Evolutionary conservation across 1,140 invertebrate genomes (phyloP).

Genomic region (Vanessa tameamea): DNA sequence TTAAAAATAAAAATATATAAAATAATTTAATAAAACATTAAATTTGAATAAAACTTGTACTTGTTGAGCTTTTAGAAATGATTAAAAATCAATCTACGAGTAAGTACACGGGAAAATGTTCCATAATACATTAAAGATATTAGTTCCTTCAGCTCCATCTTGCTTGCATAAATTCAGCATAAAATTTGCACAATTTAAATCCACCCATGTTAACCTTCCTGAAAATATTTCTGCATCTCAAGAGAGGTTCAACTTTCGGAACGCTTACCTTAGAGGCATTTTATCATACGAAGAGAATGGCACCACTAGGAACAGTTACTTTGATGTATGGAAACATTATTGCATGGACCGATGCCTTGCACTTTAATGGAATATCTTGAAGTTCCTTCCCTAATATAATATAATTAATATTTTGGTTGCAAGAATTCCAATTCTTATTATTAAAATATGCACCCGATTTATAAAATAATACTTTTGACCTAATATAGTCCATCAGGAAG

Average conservation of each 20-base stretch:
- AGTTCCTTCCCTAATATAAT: neutral
- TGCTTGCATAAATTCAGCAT: neutral
- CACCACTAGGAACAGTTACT: slow-evolving; percentile 24
- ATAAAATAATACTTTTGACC: too few relatives aligned
- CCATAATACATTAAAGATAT: too few relatives aligned
- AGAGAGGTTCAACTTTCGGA: slow-evolving; percentile 15
- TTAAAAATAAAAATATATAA: too few relatives aligned
- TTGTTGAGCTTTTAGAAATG: too few relatives aligned
- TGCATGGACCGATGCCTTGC: slow-evolving; percentile 17
- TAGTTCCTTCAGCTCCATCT: neutral
- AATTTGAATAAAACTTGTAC: too few relatives aligned
- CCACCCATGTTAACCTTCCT: slow-evolving; percentile 1
- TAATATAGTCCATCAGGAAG: too few relatives aligned
- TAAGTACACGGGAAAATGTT: too few relatives aligned
- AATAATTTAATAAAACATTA: too few relatives aligned
- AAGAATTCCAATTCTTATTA: too few relatives aligned
- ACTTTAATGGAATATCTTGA: slow-evolving; percentile 1
- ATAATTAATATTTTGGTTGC: neutral
- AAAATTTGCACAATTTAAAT: slow-evolving; percentile 26
- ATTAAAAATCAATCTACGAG: too few relatives aligned
- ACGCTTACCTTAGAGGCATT: slow-evolving; percentile 25
- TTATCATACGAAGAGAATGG: slow-evolving; percentile 30
- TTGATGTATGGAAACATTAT: slow-evolving; percentile 33
- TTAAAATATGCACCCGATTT: too few relatives aligned
- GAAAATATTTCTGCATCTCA: slow-evolving; percentile 14